These are phyloP conservation scores for Pomacea maculata DNA, from an alignment of 1,140 invertebrate genomes.

Conservation along the genomic window DNA sequence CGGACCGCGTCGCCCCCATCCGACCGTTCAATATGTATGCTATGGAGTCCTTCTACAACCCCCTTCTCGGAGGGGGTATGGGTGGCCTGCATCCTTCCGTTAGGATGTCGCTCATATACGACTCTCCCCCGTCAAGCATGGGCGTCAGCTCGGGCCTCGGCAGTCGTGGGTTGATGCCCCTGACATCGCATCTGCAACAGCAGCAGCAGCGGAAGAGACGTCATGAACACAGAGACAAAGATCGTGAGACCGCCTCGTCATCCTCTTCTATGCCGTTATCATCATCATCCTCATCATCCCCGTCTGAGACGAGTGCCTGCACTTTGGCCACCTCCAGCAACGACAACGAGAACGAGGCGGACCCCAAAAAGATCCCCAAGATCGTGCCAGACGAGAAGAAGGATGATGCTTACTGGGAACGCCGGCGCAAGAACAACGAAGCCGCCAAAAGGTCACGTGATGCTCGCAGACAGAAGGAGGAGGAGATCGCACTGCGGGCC, in stretches of 20 bases:
- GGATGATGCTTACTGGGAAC: constrained; percentile 65
- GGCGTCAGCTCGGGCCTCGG: background rate
- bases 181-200: constrained; percentile 57
- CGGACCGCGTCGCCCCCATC: constrained; percentile 20
- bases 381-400: constrained; percentile 55
- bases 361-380: constrained; percentile 40
- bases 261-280: constrained; percentile 14
- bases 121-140: constrained; percentile 23
- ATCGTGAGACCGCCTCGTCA: constrained; percentile 30
- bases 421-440: constrained; percentile 66
- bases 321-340: constrained; percentile 4
- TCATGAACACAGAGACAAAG: constrained; percentile 31
- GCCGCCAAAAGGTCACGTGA: constrained; percentile 66
- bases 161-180: constrained; percentile 32
- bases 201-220: constrained; percentile 52
- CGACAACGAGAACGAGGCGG: background rate
- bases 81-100: constrained; percentile 6
- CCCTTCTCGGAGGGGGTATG: constrained; percentile 34
- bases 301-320: background rate
- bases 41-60: constrained; percentile 71
- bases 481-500: constrained; percentile 62
- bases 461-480: constrained; percentile 62
- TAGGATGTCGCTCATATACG: constrained; percentile 39
- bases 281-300: background rate
- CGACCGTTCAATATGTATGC: constrained; percentile 78